phyloP scores from a whole-genome alignment of 2,113 vertebrate species.

The Callocephalon fimbriatum region DNA sequence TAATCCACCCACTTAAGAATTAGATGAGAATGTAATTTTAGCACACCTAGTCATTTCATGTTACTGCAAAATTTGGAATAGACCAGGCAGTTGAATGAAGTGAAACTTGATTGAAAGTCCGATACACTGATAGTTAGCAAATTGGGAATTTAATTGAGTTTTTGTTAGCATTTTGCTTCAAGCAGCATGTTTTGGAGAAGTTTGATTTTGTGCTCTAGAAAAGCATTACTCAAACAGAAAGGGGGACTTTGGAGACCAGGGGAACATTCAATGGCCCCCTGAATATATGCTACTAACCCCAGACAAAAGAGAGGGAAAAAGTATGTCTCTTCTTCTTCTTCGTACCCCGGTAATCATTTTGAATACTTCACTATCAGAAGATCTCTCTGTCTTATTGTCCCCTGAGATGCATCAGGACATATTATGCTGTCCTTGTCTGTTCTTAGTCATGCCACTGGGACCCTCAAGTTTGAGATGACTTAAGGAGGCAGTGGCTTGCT shows the following conservation, averaged over 20 bases:
- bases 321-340: background rate
- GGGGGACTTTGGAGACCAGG: accelerated
- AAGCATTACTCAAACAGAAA: background rate
- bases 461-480: background rate
- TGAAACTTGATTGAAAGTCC: background rate
- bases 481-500: background rate
- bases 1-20: conserved; percentile 4
- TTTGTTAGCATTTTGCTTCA: background rate
- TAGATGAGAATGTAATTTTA: conserved; percentile 34
- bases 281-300: background rate
- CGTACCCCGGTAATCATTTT: background rate
- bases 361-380: background rate
- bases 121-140: conserved; percentile 12
- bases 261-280: background rate
- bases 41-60: conserved; percentile 3
- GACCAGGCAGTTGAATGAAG: background rate
- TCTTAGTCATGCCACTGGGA: accelerated
- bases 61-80: conserved; percentile 1
- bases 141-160: conserved; percentile 25
- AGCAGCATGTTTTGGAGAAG: background rate
- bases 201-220: background rate
- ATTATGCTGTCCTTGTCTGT: accelerated
- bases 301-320: background rate
- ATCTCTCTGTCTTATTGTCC: background rate
- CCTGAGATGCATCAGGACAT: background rate